These are phyloP conservation scores for Vanessa tameamea DNA, from an alignment of 1,140 invertebrate species.

Conservation along the genomic window DNA sequence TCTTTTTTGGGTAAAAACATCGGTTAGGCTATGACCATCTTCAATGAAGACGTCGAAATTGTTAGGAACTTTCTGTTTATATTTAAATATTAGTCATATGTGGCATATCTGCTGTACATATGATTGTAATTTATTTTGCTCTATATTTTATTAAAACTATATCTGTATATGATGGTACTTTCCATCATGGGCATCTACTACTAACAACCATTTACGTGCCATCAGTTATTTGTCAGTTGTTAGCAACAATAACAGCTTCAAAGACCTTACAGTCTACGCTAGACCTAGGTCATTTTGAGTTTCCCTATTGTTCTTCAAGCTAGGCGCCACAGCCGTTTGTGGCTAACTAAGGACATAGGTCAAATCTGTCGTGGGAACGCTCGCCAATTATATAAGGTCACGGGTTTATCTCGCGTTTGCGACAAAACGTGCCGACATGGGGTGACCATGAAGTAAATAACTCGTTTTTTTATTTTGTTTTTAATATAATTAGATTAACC, in stretches of 20 bases:
- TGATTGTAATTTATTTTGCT: no score
- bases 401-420: slow-evolving; percentile 33
- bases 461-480: not conserved
- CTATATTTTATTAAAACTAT: no score
- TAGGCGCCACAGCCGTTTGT: slow-evolving; percentile 24
- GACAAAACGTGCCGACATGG: slow-evolving; percentile 31
- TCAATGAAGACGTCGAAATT: no score
- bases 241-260: not conserved
- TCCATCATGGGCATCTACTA: no score
- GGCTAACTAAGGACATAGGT: slow-evolving; percentile 29
- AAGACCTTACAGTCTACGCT: not conserved
- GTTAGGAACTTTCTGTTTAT: no score
- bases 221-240: slow-evolving; percentile 8
- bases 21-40: no score
- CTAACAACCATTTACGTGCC: not conserved
- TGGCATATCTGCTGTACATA: no score
- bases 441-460: slow-evolving; percentile 7
- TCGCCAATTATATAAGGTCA: slow-evolving; percentile 41
- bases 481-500: no score
- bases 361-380: slow-evolving; percentile 36
- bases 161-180: no score
- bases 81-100: no score
- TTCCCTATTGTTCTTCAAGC: slow-evolving; percentile 21
- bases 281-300: slow-evolving; percentile 3
- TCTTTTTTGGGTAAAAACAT: no score